Conservation (phyloP, 2,888 invertebrate genomes). For the Mythimna impura region DNA sequence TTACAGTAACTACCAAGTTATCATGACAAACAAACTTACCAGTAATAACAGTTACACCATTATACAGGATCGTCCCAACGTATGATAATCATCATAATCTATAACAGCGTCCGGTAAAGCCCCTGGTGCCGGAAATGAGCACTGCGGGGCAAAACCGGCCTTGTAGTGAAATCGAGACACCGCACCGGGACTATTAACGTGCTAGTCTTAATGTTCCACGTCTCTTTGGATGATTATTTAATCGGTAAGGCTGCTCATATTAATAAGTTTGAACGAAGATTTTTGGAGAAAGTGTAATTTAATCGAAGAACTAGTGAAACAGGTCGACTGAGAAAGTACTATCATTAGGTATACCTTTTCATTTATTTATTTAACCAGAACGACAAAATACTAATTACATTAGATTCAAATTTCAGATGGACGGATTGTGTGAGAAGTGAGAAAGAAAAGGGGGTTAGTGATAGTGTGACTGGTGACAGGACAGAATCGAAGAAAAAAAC, state of each 20-base stretch:
- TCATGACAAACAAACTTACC: not conserved
- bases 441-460: too few species aligned
- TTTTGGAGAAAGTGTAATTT: not conserved
- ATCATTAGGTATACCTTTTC: too few species aligned
- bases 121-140: constrained; percentile 42
- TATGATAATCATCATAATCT: constrained; percentile 41
- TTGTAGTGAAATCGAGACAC: constrained; percentile 32
- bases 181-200: constrained; percentile 30
- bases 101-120: constrained; percentile 36
- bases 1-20: not conserved
- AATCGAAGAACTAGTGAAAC: not conserved
- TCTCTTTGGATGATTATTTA: constrained; percentile 40
- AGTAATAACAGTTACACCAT: not conserved
- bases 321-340: too few species aligned
- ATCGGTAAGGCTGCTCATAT: constrained; percentile 23
- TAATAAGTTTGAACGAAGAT: not conserved
- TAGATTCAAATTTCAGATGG: too few species aligned
- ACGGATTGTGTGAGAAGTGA: too few species aligned
- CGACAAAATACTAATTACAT: too few species aligned
- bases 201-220: constrained; percentile 15
- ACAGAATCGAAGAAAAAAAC: too few species aligned
- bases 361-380: too few species aligned
- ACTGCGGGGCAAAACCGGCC: constrained; percentile 23
- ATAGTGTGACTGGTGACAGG: too few species aligned
- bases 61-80: constrained; percentile 9